These are phyloP conservation scores for Leptatherina wallacei DNA, from an alignment of 2,797 vertebrate genomes.

Conservation along the genomic window DNA sequence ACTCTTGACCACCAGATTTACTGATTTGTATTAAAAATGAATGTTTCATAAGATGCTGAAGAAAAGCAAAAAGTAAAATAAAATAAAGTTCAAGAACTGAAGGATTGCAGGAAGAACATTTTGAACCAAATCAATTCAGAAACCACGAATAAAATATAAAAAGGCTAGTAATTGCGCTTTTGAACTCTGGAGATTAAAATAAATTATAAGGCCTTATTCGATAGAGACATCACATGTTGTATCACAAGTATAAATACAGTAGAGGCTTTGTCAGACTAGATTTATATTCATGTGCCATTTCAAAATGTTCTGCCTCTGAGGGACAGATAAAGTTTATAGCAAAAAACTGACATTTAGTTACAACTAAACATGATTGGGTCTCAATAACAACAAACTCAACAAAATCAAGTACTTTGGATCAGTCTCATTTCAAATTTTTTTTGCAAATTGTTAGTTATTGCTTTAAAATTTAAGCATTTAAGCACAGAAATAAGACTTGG, in stretches of 20 bases:
- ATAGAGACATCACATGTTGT: background rate
- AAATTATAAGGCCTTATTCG: background rate
- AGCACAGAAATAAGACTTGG: no score
- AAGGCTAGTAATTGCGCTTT: background rate
- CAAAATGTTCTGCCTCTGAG: slow-evolving; percentile 9
- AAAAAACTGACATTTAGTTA: slow-evolving; percentile 59
- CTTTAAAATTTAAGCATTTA: no score
- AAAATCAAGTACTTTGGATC: background rate
- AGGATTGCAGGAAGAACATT: no score
- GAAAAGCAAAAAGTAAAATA: no score
- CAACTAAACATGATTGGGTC: slow-evolving; percentile 7
- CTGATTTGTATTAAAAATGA: no score
- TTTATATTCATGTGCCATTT: slow-evolving; percentile 37
- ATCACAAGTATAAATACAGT: slow-evolving; percentile 3
- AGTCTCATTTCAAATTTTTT: background rate
- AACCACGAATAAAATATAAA: background rate
- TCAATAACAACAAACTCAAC: background rate
- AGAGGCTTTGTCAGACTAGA: slow-evolving; percentile 1
- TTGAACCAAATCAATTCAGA: background rate
- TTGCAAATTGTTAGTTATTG: background rate
- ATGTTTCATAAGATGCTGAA: no score
- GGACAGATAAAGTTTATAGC: slow-evolving; percentile 24
- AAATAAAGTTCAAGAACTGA: no score
- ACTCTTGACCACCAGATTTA: background rate
- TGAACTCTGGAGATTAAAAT: background rate